Evolutionary conservation across 2,113 vertebrate species (phyloP).

Genomic region (Crotophaga sulcirostris): DNA sequence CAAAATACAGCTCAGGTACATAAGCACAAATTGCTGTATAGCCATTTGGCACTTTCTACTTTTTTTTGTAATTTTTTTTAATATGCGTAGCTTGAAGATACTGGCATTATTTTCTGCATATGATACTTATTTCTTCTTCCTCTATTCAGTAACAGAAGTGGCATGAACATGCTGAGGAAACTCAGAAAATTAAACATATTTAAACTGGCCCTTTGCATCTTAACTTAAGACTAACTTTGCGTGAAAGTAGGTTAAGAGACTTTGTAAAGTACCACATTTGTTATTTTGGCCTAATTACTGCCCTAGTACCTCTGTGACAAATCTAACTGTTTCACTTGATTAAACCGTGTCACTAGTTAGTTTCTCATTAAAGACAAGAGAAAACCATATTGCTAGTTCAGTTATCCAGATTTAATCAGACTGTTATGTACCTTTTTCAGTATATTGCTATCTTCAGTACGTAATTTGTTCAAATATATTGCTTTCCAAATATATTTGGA

Average conservation of each 20-base stretch:
- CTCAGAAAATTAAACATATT: neutral
- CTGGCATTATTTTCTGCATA: neutral
- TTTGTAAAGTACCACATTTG: neutral
- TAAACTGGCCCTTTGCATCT: neutral
- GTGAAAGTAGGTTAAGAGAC: neutral
- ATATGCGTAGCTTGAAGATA: neutral
- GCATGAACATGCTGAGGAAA: neutral
- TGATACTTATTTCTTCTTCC: neutral
- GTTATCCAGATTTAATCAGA: conserved; percentile 30
- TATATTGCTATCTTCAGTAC: conserved; percentile 30
- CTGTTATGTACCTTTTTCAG: conserved; percentile 25
- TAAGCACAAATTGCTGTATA: neutral
- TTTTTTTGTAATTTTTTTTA: neutral
- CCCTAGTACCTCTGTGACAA: neutral
- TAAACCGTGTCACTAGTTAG: conserved; percentile 15
- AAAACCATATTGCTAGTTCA: neutral
- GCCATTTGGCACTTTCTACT: neutral
- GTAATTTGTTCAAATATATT: conserved; percentile 30
- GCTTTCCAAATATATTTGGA: conserved; percentile 24
- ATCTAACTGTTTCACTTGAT: neutral
- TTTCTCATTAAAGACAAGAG: conserved; percentile 9
- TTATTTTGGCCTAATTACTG: conserved; percentile 6
- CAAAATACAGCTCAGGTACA: neutral
- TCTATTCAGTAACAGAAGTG: neutral
- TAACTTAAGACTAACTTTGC: neutral